Percentiles rank a stretch among this genome's conserved stretches.
These are phyloP conservation scores for Notolabrus celidotus DNA, from an alignment of 2,797 vertebrate species.

Conservation along the genomic window DNA sequence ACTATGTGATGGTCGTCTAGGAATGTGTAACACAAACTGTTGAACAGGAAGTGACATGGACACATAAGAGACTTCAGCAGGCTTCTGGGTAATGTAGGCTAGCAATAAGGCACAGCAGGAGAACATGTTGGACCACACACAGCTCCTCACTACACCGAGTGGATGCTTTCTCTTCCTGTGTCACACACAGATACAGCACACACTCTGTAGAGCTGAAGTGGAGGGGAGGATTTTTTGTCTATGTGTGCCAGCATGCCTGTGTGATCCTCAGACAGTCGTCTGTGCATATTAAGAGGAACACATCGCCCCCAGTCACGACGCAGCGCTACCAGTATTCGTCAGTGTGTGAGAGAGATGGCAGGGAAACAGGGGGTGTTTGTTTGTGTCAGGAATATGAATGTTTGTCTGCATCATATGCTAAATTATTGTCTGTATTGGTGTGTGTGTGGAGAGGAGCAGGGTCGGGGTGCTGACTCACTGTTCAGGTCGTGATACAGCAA, in stretches of 20 bases:
- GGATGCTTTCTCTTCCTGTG: slow-evolving; percentile 26
- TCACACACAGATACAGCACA: slow-evolving; percentile 21
- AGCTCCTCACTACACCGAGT: slow-evolving; percentile 34
- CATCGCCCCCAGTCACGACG: slow-evolving; percentile 84
- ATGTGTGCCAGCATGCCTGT: slow-evolving; percentile 50
- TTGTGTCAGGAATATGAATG: slow-evolving; percentile 79
- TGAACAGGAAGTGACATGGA: slow-evolving; percentile 77
- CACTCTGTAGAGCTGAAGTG: slow-evolving; percentile 33
- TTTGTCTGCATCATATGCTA: slow-evolving; percentile 78
- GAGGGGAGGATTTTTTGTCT: slow-evolving; percentile 38
- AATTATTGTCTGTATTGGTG: slow-evolving; percentile 65
- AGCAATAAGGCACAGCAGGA: slow-evolving; percentile 34
- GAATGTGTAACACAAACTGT: slow-evolving; percentile 79
- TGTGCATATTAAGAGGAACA: slow-evolving; percentile 80
- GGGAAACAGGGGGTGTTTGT: slow-evolving; percentile 50
- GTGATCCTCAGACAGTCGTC: slow-evolving; percentile 76
- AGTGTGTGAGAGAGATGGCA: slow-evolving; percentile 55
- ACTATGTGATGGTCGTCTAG: slow-evolving; percentile 70
- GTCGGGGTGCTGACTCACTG: slow-evolving; percentile 83
- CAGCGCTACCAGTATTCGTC: slow-evolving; percentile 63
- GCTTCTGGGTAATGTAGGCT: slow-evolving; percentile 79
- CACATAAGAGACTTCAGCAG: slow-evolving; percentile 60
- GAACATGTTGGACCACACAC: slow-evolving; percentile 40
- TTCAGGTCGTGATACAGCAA: slow-evolving; percentile 76
- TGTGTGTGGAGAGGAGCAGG: slow-evolving; percentile 49